phyloP scores from a whole-genome alignment of 2,113 vertebrate species.

The Paradisaea rubra region DNA sequence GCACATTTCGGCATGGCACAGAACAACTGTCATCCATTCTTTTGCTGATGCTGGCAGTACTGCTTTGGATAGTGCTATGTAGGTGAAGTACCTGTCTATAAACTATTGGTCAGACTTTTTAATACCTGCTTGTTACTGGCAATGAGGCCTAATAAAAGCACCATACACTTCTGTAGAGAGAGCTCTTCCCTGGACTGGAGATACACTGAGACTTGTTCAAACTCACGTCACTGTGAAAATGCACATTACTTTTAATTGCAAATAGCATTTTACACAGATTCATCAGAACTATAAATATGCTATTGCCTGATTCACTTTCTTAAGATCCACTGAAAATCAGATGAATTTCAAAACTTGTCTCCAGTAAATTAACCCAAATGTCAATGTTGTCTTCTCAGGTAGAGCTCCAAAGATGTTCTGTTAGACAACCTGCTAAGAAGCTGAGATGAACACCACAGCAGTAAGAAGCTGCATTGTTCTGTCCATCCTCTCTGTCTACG shows the following conservation, averaged over 20 bases:
- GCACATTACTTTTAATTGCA: neutral
- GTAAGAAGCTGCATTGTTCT: neutral
- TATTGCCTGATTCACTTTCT: neutral
- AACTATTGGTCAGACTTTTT: neutral
- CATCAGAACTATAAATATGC: neutral
- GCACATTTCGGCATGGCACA: neutral
- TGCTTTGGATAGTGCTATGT: neutral
- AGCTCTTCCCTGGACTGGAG: neutral
- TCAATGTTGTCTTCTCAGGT: neutral
- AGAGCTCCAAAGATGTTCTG: neutral
- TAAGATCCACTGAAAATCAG: neutral
- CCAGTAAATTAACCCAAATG: neutral
- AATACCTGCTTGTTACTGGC: neutral
- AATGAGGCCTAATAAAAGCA: neutral
- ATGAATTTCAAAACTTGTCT: neutral
- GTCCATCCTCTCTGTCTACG: neutral
- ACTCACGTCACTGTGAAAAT: neutral
- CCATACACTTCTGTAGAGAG: neutral
- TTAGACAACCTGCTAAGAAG: neutral
- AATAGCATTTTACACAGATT: neutral
- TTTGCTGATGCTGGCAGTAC: neutral
- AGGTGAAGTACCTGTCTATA: neutral
- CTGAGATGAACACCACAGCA: neutral
- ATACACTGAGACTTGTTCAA: neutral
- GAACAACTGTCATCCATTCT: neutral